phyloP scores from a whole-genome alignment of 1,140 invertebrate genomes.

The Holcopasites calliopsidis region DNA sequence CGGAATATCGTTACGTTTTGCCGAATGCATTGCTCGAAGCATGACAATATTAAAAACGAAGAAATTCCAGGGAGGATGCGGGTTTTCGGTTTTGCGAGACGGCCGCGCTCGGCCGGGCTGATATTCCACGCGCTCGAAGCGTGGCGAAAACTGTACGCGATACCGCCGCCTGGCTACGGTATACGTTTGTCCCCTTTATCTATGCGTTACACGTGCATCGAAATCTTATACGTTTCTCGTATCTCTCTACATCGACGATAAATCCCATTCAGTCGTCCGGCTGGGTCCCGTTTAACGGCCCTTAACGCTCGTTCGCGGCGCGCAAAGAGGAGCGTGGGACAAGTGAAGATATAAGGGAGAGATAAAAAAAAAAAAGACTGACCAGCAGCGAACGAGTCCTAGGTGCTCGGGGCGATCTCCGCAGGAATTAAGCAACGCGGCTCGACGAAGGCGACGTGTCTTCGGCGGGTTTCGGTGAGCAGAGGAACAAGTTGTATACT shows the following conservation, averaged over 20 bases:
- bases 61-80: neutral
- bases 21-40: no score
- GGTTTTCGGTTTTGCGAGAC: conserved; percentile 1
- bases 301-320: no score
- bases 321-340: no score
- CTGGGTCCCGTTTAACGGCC: neutral
- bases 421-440: conserved; percentile 30
- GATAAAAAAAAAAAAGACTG: neutral
- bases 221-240: conserved; percentile 39
- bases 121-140: neutral
- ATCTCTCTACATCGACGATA: conserved; percentile 28
- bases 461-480: neutral
- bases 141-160: neutral
- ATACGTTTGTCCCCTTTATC: conserved; percentile 37
- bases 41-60: neutral
- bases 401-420: conserved; percentile 19
- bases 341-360: neutral
- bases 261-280: neutral
- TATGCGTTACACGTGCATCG: conserved; percentile 44
- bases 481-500: conserved; percentile 32
- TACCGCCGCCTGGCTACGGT: conserved; percentile 12
- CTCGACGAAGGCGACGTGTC: conserved; percentile 4
- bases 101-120: neutral
- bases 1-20: no score
- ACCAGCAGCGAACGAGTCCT: conserved; percentile 3